Evolutionary conservation across 2,113 vertebrate species (phyloP), one percentile per base, ranked within the genome.

Genomic region (Burhinus bistriatus): DNA sequence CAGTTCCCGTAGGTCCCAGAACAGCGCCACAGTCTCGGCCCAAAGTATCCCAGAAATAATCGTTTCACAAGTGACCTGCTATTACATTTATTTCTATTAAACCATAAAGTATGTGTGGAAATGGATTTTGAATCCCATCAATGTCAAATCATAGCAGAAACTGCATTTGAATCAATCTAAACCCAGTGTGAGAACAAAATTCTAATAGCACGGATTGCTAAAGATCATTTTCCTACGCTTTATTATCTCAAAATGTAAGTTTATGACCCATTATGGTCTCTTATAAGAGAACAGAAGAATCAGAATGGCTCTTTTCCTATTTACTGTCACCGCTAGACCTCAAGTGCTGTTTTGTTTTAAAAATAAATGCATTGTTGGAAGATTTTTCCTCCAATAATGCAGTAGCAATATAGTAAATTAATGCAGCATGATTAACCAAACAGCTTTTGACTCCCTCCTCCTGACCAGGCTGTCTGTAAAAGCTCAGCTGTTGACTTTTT

Each of bases 71-170:
- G 20, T 32, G 89, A 77, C 26, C 14, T 73, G 16, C 52, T 47
- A 82, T 17, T 42, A 36, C 19, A 21, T 54, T 83, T 72, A 52
- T 61, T 85, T 96, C 30, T 73, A 29, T 42, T 62, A 88, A 90
- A 80, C 18, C 10, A 44, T 11, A 44, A 27, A 5, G 9, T 59
- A 82, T 0, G 0, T 13, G 38, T 2, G 4, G 42, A 87, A 94
- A 64, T 16, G 6, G 44, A 64, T 66, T 95, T 34, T 64, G 18
- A 61, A 59, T 61, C 65, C 52, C 65, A 65, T 54, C 14, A 69
- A 3, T 4, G n/a, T 34, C 91, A 65, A 92, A 59, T 22, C 8
- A 5, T 30, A 93, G 57, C 29, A 76, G 73, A 76, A 95, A 54
- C 12, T 82, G 15, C 44, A 76, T 45, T 26, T 80, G 34, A 88